Base-by-base conservation (phyloP, 2,797 vertebrate species). In the Varecia variegata region DNA sequence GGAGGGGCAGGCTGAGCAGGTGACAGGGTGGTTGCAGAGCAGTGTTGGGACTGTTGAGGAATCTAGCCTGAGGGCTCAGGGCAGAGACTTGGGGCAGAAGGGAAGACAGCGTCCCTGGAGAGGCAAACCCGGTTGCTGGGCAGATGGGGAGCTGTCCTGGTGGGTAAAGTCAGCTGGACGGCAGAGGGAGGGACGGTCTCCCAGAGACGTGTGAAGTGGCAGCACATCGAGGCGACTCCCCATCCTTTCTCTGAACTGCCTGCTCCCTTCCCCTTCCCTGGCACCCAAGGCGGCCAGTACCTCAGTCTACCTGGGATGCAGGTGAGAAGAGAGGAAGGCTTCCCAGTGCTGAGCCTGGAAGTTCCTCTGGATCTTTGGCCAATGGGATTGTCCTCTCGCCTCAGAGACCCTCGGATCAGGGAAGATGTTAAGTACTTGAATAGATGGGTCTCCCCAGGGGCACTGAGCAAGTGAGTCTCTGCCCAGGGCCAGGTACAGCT, bases 141-240 rank as follows among this genome's bases (percentile, higher is more conserved):
- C n/a, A 25, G 47, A 23, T 20, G 4, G 32, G 68, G 54, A 73
- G 56, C 32, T 30, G 1, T 52, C 17, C 38, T 12, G 27, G 20
- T 21, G 30, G 62, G 32, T 9, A 43, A 50, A 18, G 38, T 32
- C 8, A 25, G 17, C 68, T 1, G 11, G n/a, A 32, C 5, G 40
- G 35, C 15, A 47, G 71, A 12, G 21, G 7, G 11, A 45, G 30
- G 40, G 17, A 23, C 7, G 4, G 18, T 32, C 8, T 32, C 54
- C 38, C 40, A 45, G 54, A 52, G 43, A 50, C 12, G 30, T 45
- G 35, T 2, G 54, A 56, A 56, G 54, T 56, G 60, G n/a, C 1
- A 10, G 14, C 20, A 35, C 23, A 27, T 15, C 7, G 0, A 5
- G 20, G 13, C 8, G 2, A 14, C 47, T 32, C 15, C 7, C 20